Percentiles rank a stretch among this genome's conserved stretches.
phyloP scores from a whole-genome alignment of 2,113 vertebrate genomes.

The Deroptyus accipitrinus region DNA sequence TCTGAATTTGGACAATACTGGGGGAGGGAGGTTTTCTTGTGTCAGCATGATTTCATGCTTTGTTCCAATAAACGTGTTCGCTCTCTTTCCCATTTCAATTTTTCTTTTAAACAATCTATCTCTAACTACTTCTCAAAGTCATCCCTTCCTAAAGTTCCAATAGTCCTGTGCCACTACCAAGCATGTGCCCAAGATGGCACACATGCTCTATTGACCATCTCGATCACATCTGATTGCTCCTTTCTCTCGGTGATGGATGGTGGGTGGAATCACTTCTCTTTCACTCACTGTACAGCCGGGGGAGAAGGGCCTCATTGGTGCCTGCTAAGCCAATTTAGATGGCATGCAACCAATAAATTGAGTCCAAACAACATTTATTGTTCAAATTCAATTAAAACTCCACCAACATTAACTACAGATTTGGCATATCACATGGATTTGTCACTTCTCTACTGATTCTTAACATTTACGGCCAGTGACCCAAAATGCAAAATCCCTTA shows the following conservation, averaged over 20 bases:
- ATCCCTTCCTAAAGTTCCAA: too few species aligned
- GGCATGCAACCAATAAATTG: background rate
- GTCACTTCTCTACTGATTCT: background rate
- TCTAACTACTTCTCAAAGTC: background rate
- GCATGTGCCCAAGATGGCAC: background rate
- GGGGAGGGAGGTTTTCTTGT: accelerated
- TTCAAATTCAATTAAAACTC: background rate
- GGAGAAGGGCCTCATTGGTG: background rate
- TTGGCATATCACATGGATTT: background rate
- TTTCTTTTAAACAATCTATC: background rate
- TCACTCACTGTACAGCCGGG: background rate
- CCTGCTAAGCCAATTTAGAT: background rate
- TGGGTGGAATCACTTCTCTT: background rate
- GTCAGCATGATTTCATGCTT: background rate
- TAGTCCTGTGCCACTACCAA: background rate
- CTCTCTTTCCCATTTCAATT: background rate
- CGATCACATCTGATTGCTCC: background rate
- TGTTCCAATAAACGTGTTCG: background rate
- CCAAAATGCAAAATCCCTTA: background rate
- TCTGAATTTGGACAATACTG: background rate
- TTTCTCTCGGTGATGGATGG: background rate
- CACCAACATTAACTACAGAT: background rate
- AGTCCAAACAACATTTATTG: background rate
- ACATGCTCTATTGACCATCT: background rate
- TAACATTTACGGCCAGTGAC: background rate